Percentiles rank a stretch among this genome's conserved stretches.
Evolutionary conservation across 1,140 invertebrate genomes (phyloP).

Genomic region (Dreissena polymorpha): DNA sequence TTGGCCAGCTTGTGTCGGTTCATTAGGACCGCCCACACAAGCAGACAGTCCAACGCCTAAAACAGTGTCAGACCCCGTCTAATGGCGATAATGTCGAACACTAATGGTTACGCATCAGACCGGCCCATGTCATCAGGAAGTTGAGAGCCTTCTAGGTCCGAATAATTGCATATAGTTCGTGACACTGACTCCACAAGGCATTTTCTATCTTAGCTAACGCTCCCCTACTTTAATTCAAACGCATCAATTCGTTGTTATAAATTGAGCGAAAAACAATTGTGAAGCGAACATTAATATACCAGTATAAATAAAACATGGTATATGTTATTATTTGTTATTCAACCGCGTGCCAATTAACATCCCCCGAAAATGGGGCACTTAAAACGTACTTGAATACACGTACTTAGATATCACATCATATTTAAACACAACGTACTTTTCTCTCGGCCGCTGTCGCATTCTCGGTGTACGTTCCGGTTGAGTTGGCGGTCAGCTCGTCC

Average conservation of each 20-base stretch:
- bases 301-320: no score
- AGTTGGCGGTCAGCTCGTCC: conserved; percentile 75
- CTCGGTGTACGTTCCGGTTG: conserved; percentile 67
- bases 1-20: conserved; percentile 77
- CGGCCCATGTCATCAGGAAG: conserved; percentile 74
- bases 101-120: conserved; percentile 73
- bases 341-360: conserved; percentile 29
- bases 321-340: conserved; percentile 69
- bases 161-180: no score
- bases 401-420: background rate
- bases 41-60: no score
- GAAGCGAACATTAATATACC: no score
- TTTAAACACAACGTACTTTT: conserved; percentile 62
- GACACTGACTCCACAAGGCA: no score
- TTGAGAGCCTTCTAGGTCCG: no score
- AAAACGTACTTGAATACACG: no score
- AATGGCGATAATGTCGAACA: conserved; percentile 79
- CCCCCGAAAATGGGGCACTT: no score
- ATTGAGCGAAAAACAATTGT: no score
- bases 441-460: conserved; percentile 75
- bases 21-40: conserved; percentile 64
- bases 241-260: no score
- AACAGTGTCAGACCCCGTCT: conserved; percentile 72
- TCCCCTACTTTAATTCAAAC: no score
- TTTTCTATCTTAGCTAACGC: no score